phyloP scores from a whole-genome alignment of 1,140 invertebrate species.

The Spodoptera litura region DNA sequence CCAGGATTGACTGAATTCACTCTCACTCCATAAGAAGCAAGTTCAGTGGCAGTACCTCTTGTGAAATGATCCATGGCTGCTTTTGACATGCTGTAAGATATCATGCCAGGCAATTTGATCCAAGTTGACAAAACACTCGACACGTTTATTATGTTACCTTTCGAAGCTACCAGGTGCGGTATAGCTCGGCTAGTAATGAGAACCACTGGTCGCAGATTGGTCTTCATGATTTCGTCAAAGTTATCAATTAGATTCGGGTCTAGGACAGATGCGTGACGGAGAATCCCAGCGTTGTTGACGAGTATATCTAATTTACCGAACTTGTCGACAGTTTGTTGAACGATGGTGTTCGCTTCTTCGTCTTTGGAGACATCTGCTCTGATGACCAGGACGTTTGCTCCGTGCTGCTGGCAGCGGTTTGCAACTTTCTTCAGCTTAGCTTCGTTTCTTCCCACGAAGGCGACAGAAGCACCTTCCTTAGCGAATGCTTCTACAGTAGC shows the following conservation, averaged over 20 bases:
- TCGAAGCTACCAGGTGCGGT: slow-evolving; percentile 88
- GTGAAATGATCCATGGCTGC: slow-evolving; percentile 42
- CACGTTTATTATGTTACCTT: slow-evolving; percentile 21
- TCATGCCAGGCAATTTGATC: background rate
- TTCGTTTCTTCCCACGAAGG: slow-evolving; percentile 52
- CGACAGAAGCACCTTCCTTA: slow-evolving; percentile 43
- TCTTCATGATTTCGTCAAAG: slow-evolving; percentile 87
- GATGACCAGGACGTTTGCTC: slow-evolving; percentile 79
- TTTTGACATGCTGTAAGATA: slow-evolving; percentile 35
- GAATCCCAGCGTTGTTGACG: slow-evolving; percentile 66
- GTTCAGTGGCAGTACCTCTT: slow-evolving; percentile 15
- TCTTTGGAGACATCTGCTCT: slow-evolving; percentile 63
- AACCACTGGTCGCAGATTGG: slow-evolving; percentile 89
- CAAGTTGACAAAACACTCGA: slow-evolving; percentile 13
- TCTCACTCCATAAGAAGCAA: slow-evolving; percentile 14
- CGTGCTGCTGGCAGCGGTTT: slow-evolving; percentile 83
- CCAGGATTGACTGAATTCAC: slow-evolving; percentile 30
- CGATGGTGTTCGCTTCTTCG: slow-evolving; percentile 86
- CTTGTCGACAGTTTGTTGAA: slow-evolving; percentile 86
- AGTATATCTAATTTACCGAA: slow-evolving; percentile 88
- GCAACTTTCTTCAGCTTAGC: slow-evolving; percentile 88
- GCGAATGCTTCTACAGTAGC: slow-evolving; percentile 20
- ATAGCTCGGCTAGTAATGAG: slow-evolving; percentile 89
- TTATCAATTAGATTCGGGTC: slow-evolving; percentile 89
- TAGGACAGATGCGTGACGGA: slow-evolving; percentile 87